phyloP scores from a whole-genome alignment of 2,888 invertebrate genomes.

The Erpobdella octoculata region DNA sequence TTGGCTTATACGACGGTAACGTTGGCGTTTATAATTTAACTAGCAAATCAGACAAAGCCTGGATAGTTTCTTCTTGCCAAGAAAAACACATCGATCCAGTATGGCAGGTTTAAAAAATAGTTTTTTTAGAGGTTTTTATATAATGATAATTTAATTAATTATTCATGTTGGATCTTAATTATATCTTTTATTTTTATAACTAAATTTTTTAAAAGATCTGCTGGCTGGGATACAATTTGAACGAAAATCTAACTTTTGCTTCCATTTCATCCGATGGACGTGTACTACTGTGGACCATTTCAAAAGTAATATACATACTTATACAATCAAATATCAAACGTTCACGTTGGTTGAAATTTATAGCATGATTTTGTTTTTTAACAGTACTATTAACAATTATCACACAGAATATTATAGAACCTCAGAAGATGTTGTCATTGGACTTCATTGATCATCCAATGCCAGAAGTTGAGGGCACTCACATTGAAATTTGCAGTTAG shows the following conservation, averaged over 20 bases:
- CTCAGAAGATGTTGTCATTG: conserved; percentile 20
- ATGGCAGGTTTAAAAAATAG: conserved; percentile 61
- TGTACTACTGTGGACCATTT: conserved; percentile 64
- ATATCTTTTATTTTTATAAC: not conserved
- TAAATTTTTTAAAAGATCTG: conserved; percentile 58
- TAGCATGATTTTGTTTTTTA: not conserved
- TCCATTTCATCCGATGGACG: conserved; percentile 82
- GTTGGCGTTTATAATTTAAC: conserved; percentile 79
- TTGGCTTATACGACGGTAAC: conserved; percentile 73
- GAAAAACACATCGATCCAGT: conserved; percentile 82
- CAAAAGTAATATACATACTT: conserved; percentile 45
- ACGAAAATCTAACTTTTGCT: conserved; percentile 84
- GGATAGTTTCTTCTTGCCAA: conserved; percentile 61
- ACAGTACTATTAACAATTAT: not conserved
- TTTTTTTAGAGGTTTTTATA: no score
- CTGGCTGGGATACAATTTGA: conserved; percentile 81
- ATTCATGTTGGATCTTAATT: not conserved
- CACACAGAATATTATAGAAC: conserved; percentile 14
- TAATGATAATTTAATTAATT: no score
- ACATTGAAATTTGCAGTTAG: conserved; percentile 22
- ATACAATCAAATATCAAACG: not conserved
- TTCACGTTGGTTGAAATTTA: not conserved
- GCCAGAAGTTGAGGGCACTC: conserved; percentile 22
- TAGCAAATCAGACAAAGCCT: conserved; percentile 55
- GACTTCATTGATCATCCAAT: not conserved